Evolutionary conservation across 2,113 vertebrate genomes (phyloP).

Genomic region (Callithrix jacchus): DNA sequence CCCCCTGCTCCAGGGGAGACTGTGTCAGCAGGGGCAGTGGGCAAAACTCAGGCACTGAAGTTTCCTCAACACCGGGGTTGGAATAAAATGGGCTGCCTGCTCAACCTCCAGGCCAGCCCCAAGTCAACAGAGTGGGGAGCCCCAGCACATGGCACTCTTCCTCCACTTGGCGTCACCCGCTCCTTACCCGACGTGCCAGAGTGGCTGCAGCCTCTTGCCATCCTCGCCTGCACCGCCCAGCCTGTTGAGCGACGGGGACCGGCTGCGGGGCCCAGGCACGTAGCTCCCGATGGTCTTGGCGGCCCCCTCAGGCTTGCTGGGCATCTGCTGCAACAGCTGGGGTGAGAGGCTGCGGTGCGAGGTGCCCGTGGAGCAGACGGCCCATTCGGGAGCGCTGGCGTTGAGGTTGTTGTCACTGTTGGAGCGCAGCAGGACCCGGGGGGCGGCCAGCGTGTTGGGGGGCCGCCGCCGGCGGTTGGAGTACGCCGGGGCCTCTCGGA

Average conservation of each 20-base stretch:
- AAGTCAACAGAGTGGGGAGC: no score
- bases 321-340: slow-evolving; percentile 93
- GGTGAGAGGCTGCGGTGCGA: slow-evolving; percentile 95
- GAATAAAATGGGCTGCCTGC: neutral
- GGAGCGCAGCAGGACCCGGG: slow-evolving; percentile 93
- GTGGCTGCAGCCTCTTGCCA: slow-evolving; percentile 84
- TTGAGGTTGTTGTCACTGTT: slow-evolving; percentile 97
- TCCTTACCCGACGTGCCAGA: slow-evolving; percentile 83
- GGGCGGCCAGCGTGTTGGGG: slow-evolving; percentile 89
- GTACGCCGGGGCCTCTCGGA: slow-evolving; percentile 95
- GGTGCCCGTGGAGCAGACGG: slow-evolving; percentile 84
- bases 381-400: slow-evolving; percentile 86
- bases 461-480: slow-evolving; percentile 91
- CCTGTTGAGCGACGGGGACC: slow-evolving; percentile 94
- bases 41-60: neutral
- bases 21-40: accelerated
- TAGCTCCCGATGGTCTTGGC: slow-evolving; percentile 90
- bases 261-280: slow-evolving; percentile 87
- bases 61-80: accelerated
- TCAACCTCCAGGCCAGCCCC: accelerated
- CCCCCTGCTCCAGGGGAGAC: accelerated
- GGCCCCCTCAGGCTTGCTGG: slow-evolving; percentile 92
- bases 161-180: accelerated
- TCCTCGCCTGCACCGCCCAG: slow-evolving; percentile 95
- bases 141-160: accelerated